Evolutionary conservation across 1,140 invertebrate species (phyloP).

Genomic region (Leptinotarsa defecta): DNA sequence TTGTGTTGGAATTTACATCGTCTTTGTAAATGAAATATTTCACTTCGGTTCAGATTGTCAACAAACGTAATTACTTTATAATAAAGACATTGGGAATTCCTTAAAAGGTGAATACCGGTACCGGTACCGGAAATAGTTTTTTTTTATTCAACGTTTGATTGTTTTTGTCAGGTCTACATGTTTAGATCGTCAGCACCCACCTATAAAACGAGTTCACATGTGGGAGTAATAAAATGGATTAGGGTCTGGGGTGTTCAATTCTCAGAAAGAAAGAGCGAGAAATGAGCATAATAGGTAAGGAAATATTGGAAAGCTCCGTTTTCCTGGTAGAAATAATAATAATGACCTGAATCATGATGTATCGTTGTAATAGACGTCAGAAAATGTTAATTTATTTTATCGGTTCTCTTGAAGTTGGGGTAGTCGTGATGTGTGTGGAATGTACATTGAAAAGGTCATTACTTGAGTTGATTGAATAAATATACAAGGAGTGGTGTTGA

Average conservation of each 20-base stretch:
- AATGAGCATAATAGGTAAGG: conserved; percentile 3
- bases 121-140: background rate
- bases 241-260: conserved; percentile 5
- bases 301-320: conserved; percentile 1
- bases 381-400: conserved; percentile 1
- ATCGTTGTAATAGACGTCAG: background rate
- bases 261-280: background rate
- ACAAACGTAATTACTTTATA: background rate
- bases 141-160: conserved; percentile 2
- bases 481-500: too few relatives aligned
- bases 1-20: too few relatives aligned
- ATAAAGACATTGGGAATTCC: background rate
- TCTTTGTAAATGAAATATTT: too few relatives aligned
- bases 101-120: background rate
- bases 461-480: too few relatives aligned
- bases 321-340: conserved; percentile 9
- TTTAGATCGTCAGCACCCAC: conserved; percentile 4
- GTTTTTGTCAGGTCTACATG: conserved; percentile 2
- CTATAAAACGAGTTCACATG: conserved; percentile 3
- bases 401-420: background rate
- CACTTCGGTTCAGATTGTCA: background rate
- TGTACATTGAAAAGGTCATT: too few relatives aligned
- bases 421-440: too few relatives aligned
- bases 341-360: background rate
- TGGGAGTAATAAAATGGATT: conserved; percentile 6